Evolutionary conservation across 2,888 invertebrate species (phyloP).

Genomic region (Bombylius discolor): DNA sequence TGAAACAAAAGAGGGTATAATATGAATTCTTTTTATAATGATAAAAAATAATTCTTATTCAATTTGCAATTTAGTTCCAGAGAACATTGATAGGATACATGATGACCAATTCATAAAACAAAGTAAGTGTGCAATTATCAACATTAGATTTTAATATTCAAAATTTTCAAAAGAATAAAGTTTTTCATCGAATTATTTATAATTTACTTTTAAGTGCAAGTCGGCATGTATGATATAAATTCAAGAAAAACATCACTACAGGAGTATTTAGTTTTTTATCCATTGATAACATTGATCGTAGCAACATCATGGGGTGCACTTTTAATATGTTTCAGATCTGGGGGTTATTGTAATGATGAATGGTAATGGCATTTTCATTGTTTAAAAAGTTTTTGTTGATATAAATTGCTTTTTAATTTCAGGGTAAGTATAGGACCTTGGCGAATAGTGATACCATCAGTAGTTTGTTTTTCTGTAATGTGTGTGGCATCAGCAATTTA

Average conservation of each 20-base stretch:
- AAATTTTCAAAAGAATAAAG: too few relatives aligned
- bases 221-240: not conserved
- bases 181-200: too few relatives aligned
- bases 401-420: not conserved
- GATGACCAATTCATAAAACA: too few relatives aligned
- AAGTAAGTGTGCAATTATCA: too few relatives aligned
- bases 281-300: not conserved
- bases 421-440: slow-evolving; percentile 32
- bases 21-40: too few relatives aligned
- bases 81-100: too few relatives aligned
- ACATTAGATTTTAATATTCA: too few relatives aligned
- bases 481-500: slow-evolving; percentile 21
- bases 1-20: too few relatives aligned
- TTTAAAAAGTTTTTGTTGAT: not conserved
- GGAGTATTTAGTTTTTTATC: not conserved
- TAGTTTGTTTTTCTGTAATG: slow-evolving; percentile 27
- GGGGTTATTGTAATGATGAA: not conserved
- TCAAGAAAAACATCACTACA: not conserved
- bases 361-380: not conserved
- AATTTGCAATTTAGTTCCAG: too few relatives aligned
- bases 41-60: too few relatives aligned
- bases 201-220: not conserved
- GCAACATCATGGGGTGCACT: not conserved
- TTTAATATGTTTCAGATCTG: not conserved
- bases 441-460: slow-evolving; percentile 31